Base-by-base conservation (phyloP, 2,113 vertebrate genomes). In the Passer domesticus region DNA sequence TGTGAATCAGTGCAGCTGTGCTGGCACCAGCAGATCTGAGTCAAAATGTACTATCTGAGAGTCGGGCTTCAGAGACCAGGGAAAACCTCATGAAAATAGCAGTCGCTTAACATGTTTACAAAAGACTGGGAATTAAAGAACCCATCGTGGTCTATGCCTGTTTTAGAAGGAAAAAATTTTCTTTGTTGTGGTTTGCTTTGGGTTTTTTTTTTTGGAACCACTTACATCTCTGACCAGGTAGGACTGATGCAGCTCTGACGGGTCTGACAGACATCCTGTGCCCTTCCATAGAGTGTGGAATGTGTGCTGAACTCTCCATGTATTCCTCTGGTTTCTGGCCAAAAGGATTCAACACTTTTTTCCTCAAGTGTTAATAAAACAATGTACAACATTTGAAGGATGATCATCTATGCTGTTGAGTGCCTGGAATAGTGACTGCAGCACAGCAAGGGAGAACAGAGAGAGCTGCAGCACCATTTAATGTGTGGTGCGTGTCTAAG, bases 131-230 rank as follows among this genome's bases (percentile, higher is more conserved):
- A 94, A 62, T 52, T 1, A 84, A 82, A 62, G 78, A 60, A 15
- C 0, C 0, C 11, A 47, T 8, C 2, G 0, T 8, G 18, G 30
- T 24, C 37, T 49, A 9, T 20, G 12, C 9, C 24, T 10, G 7
- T n/a, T 62, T 43, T 46, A 56, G 44, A 77, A 80, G 15, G 15
- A 68, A 76, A 87, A 43, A 49, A 16, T 15, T 39, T 62, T 10
- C 15, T 64, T 90, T 15, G 19, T 49, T 62, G 14, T 24, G 33
- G 3, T 24, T 16, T 64, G 16, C 28, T 49, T 28, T 1, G 30
- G 10, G 22, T 35, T 24, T 22, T 6, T 16, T 41, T 67, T 58
- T 46, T 22, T 4, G 70, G 67, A 62, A 75, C 10, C 15, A 14
- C 10, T 68, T 73, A 22, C 9, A 52, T 28, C 25, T 35, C 56